These are phyloP conservation scores for Lanius collurio DNA, from an alignment of 2,113 vertebrate genomes.

Conservation along the genomic window DNA sequence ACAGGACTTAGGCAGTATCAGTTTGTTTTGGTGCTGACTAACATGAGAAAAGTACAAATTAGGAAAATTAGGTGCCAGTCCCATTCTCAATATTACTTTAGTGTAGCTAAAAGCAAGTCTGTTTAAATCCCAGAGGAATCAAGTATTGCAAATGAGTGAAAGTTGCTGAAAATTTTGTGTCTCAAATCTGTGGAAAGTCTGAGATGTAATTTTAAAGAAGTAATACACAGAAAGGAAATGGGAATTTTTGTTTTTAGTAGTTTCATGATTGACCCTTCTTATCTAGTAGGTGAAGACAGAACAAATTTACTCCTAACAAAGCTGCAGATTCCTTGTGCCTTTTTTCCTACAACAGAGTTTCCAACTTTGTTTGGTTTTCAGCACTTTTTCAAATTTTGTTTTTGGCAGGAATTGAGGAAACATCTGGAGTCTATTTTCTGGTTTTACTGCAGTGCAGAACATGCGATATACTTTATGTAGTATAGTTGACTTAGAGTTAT, in stretches of 20 bases:
- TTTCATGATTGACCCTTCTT: constrained; percentile 30
- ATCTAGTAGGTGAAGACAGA: constrained; percentile 62
- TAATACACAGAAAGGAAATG: not conserved
- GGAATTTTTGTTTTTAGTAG: not conserved
- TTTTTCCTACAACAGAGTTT: not conserved
- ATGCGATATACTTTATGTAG: not conserved
- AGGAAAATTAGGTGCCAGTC: not conserved
- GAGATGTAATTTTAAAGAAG: not conserved
- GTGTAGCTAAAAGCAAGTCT: not conserved
- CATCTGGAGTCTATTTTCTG: constrained; percentile 56
- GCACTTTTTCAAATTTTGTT: not conserved
- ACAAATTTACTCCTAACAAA: constrained; percentile 44
- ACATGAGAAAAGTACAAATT: not conserved
- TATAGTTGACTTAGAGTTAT: not conserved
- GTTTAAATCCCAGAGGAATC: not conserved
- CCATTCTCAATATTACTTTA: not conserved
- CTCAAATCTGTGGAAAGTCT: not conserved
- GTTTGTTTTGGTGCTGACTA: not conserved
- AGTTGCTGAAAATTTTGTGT: not conserved
- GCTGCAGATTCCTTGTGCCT: not conserved
- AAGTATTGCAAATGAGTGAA: not conserved
- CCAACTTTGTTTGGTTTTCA: constrained; percentile 14
- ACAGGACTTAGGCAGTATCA: not conserved
- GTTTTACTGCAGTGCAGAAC: constrained; percentile 7
- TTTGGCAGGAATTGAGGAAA: constrained; percentile 43